A percentile compares a stretch with the other conserved stretches of the same genome.
These are phyloP conservation scores for Lacerta agilis DNA, from an alignment of 2,797 vertebrate genomes.

Conservation along the genomic window DNA sequence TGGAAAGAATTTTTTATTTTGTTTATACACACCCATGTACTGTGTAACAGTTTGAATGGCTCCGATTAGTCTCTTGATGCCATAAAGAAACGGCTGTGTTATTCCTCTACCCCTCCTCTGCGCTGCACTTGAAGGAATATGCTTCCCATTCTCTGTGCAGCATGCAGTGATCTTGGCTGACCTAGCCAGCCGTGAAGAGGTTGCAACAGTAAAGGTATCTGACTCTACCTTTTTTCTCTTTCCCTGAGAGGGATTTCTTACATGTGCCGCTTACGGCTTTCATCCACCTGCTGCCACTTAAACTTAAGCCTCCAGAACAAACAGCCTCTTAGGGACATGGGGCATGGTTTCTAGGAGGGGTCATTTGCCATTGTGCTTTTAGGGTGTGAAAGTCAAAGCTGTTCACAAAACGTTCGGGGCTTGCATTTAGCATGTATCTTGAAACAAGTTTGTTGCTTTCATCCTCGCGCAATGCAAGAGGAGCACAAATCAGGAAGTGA, in stretches of 20 bases:
- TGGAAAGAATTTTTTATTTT: too few species aligned
- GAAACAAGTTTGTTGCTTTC: not conserved
- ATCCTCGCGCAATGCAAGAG: not conserved
- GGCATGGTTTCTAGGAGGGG: not conserved
- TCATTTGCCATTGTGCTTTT: not conserved
- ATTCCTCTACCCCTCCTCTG: not conserved
- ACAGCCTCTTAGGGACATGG: not conserved
- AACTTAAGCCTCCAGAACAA: not conserved
- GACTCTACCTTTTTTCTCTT: not conserved
- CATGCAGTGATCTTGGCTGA: constrained; percentile 5
- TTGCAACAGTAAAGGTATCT: constrained; percentile 1
- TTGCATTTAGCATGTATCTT: not conserved
- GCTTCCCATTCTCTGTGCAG: not conserved
- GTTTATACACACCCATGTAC: not conserved
- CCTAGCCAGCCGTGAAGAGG: not conserved
- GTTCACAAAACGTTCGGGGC: not conserved
- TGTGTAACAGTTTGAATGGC: not conserved
- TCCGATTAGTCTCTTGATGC: not conserved
- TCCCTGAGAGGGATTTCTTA: not conserved
- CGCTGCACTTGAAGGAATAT: not conserved
- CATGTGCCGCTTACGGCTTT: not conserved
- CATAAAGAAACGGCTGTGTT: not conserved
- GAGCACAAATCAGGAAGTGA: not conserved
- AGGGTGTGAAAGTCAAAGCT: not conserved
- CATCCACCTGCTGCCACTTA: not conserved